These are phyloP conservation scores for Erinaceus europaeus DNA, from an alignment of 2,113 vertebrate genomes.

Conservation along the genomic window DNA sequence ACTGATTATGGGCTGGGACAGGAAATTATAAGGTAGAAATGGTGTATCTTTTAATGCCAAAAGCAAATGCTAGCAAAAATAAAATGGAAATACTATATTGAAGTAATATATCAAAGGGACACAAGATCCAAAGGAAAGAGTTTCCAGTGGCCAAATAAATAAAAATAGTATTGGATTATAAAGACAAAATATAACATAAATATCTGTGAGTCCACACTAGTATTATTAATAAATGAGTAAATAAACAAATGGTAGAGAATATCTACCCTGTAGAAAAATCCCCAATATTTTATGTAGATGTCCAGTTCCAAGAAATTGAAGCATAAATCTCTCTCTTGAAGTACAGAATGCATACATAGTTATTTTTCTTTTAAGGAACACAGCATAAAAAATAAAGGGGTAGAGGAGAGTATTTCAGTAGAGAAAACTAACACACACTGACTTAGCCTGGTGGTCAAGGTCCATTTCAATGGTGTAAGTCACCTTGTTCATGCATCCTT, in stretches of 20 bases:
- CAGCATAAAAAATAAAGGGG: accelerated
- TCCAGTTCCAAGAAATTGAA: background rate
- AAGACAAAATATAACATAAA: background rate
- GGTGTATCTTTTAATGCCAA: background rate
- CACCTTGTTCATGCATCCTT: background rate
- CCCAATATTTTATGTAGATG: background rate
- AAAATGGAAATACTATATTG: background rate
- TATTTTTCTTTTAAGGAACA: background rate
- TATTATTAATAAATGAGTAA: background rate
- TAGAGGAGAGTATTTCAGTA: background rate
- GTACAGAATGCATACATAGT: background rate
- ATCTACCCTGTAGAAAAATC: background rate
- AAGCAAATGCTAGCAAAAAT: background rate
- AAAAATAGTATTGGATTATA: background rate
- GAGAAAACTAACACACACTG: background rate
- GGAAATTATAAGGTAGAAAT: background rate
- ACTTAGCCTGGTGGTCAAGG: background rate
- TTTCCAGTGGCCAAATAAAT: background rate
- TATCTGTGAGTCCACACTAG: background rate
- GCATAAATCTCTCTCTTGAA: no score
- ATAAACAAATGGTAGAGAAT: background rate
- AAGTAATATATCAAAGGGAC: background rate
- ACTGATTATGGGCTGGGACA: background rate
- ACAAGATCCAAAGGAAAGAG: background rate
- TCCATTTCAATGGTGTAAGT: background rate